These are phyloP conservation scores for Oryzias dopingdopingensis DNA, from an alignment of 2,797 vertebrate species.

Conservation along the genomic window DNA sequence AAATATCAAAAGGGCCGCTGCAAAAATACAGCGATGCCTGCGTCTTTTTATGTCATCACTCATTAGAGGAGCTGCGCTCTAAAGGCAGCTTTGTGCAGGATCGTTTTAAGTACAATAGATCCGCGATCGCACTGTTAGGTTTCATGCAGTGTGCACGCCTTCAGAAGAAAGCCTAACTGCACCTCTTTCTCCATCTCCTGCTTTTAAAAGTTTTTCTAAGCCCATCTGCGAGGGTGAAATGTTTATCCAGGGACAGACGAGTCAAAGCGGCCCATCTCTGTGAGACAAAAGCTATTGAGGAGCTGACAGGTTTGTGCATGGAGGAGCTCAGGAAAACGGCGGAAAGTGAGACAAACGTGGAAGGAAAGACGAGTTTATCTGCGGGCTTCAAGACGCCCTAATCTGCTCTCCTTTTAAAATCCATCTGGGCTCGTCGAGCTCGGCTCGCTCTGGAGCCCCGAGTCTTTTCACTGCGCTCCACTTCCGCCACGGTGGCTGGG, in stretches of 20 bases:
- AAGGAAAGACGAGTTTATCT: conserved; percentile 66
- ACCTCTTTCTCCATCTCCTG: conserved; percentile 9
- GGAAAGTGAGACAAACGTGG: conserved; percentile 63
- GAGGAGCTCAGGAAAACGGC: conserved; percentile 56
- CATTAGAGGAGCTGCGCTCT: conserved; percentile 31
- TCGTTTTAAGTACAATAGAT: conserved; percentile 54
- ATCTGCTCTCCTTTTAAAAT: conserved; percentile 71
- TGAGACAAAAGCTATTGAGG: conserved; percentile 71
- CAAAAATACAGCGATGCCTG: conserved; percentile 49
- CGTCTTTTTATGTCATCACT: conserved; percentile 51
- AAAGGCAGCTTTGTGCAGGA: conserved; percentile 51
- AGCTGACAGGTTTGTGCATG: conserved; percentile 65
- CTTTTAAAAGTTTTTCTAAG: conserved; percentile 16
- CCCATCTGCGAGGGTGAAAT: conserved; percentile 55
- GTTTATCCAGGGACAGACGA: conserved; percentile 47
- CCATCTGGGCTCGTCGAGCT: conserved; percentile 62
- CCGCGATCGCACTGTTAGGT: conserved; percentile 32
- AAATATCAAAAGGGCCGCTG: conserved; percentile 51
- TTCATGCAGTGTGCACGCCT: conserved; percentile 44
- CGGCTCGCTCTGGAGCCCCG: conserved; percentile 55
- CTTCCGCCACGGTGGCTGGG: conserved; percentile 65
- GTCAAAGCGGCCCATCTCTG: conserved; percentile 48
- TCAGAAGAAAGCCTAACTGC: neutral
- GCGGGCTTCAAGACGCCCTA: conserved; percentile 49
- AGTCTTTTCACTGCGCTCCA: conserved; percentile 56